phyloP scores from a whole-genome alignment of 2,797 vertebrate species.

The Corythornis leucogaster region DNA sequence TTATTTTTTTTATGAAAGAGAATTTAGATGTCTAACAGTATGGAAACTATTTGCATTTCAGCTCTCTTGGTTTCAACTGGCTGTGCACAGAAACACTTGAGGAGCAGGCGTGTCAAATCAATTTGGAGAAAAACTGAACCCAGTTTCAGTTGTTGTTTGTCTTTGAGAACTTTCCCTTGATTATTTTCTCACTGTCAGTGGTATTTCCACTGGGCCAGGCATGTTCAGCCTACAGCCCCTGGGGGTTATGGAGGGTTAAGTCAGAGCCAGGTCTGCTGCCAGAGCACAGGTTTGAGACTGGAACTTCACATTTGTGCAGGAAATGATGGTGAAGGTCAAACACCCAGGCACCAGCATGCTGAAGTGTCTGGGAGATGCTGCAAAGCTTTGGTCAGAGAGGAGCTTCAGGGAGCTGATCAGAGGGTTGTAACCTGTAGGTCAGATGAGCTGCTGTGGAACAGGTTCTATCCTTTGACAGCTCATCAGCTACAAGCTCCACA shows the following conservation, averaged over 20 bases:
- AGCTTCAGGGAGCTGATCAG: neutral
- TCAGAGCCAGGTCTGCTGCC: neutral
- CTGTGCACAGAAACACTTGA: too few species aligned
- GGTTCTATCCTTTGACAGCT: neutral
- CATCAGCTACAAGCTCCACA: neutral
- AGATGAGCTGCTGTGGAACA: fast-evolving
- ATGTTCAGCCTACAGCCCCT: neutral
- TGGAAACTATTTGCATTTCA: neutral
- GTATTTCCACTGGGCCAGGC: neutral
- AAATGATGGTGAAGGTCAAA: neutral
- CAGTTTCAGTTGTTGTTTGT: neutral
- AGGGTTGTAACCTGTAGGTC: neutral
- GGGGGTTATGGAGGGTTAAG: neutral
- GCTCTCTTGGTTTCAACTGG: neutral
- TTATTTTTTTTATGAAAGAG: neutral
- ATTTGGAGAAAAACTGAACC: neutral
- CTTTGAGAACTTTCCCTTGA: neutral
- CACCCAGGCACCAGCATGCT: neutral
- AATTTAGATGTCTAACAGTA: neutral
- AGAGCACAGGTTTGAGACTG: too few species aligned
- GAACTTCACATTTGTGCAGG: neutral
- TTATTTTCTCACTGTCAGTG: neutral
- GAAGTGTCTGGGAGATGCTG: neutral
- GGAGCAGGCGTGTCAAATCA: neutral
- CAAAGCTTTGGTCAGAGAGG: fast-evolving